Evolutionary conservation across 1,140 invertebrate genomes (phyloP), one percentile per base, ranked within the genome.

Genomic region (Cydia fagiglandana): DNA sequence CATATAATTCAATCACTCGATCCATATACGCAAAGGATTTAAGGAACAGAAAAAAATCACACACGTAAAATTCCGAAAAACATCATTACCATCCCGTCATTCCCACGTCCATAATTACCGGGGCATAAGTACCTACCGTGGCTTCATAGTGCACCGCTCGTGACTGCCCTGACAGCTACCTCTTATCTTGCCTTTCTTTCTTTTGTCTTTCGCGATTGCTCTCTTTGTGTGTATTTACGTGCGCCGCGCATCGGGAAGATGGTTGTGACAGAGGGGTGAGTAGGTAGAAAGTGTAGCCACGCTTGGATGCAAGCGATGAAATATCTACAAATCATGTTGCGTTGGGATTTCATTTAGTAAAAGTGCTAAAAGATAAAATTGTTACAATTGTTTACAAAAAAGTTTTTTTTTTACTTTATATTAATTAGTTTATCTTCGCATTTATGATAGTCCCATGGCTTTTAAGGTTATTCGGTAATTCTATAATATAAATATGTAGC

Each of bases 151-250:
- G 66, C 66, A 70, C 66, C 66, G 66, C n/a, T 70, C 66, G 66
- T 70, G 66, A 70, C 66, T 70, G n/a, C 66, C 30, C 66, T 70
- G 66, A 70, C 66, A 70, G 66, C 66, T 70, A 70, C 66, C 66
- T 70, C 66, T 70, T 70, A 70, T 70, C 66, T 70, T 70, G 66
- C 66, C 66, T 70, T 70, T 70, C 66, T 70, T 70, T 70, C 66
- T 70, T 70, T 70, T 70, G 66, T 70, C 66, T 70, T 70, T 70
- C 66, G 66, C 66, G 30, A 38, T 70, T 70, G 66, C 66, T 70
- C 66, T 70, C 66, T 70, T 70, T 70, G 66, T 70, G 66, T 70
- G 34, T 70, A 45, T 70, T 70, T 70, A 70, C 30, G 66, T 70
- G 66, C 66, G 24, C 66, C 66, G 66, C 34, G 66, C 34, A 17